A percentile compares a stretch with the other conserved stretches of the same genome.
Evolutionary conservation across 2,797 vertebrate genomes (phyloP).

Genomic region (Choloepus didactylus): DNA sequence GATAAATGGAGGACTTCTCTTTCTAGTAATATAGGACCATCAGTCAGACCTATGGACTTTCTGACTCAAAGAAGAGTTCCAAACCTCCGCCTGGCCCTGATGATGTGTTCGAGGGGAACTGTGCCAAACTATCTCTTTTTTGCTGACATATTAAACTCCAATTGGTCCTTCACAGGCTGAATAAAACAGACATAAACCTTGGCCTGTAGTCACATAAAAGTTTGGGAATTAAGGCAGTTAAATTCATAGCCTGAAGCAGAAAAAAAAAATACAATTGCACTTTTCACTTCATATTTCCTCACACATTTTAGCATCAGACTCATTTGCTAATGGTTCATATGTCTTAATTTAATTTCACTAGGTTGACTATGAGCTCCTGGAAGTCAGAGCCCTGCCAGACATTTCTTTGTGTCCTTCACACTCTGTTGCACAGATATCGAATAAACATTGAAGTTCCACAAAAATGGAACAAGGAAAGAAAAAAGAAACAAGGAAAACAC

Average conservation of each 20-base stretch:
- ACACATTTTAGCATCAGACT: background rate
- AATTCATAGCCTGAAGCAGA: background rate
- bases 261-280: background rate
- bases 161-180: slow-evolving; percentile 8
- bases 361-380: background rate
- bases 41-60: background rate
- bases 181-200: slow-evolving; percentile 36
- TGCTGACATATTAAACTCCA: slow-evolving; percentile 6
- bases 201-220: background rate
- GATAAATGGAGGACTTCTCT: background rate
- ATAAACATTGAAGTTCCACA: background rate
- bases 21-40: background rate
- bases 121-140: background rate
- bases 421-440: background rate
- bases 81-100: background rate
- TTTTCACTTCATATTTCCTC: background rate
- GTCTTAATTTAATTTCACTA: slow-evolving; percentile 27
- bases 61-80: background rate
- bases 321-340: background rate
- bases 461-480: background rate
- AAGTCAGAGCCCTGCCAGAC: background rate
- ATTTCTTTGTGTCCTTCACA: background rate
- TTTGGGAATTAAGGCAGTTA: background rate
- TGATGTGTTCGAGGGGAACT: background rate
- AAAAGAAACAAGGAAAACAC: background rate